Base-by-base conservation (phyloP, 2,888 invertebrate genomes). In the Drosophila infuscata region DNA sequence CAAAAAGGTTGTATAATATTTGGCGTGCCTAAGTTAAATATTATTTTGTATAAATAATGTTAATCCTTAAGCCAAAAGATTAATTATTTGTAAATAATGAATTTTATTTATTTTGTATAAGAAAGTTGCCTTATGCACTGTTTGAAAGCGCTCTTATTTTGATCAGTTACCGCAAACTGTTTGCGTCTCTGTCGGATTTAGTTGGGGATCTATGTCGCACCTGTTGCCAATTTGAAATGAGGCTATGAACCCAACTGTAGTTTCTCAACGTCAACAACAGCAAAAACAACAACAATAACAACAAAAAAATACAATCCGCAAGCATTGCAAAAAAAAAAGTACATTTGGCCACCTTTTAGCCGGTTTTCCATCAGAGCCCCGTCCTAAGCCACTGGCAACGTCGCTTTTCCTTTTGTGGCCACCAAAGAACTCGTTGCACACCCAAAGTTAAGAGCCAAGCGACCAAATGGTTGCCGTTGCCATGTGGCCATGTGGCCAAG, bases 161-260 rank as follows among this genome's bases (percentile, higher is more conserved):
- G 15, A 25, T 49, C 54, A 69, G 69, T 73, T 30, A 35, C 35
- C 48, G 48, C 29, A 36, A 57, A 53, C 38, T 43, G 76, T 58
- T 66, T 66, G 59, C 58, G 63, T 25, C 49, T 65, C 43, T 49
- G 64, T 63, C 32, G 69, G 58, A 63, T 67, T 73, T 59, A 17
- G 74, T 38, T 67, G 68, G 71, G 74, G 68, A 75, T 76, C 73
- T 83, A 65, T 79, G 85, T 83, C 74, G 85, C 87, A 88, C 87
- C 89, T 88, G 87, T 88, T 63, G 85, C 80, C 82, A 85, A 85
- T 83, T 84, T 67, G 74, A 82, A 89, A 88, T 88, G 89, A 79
- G 87, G 89, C 85, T 89, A 75, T 88, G 87, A 88, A 88, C 89
- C 89, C 87, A 88, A 89, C 89, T 88, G 89, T 88, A 83, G 76